Evolutionary conservation across 2,888 invertebrate species (phyloP), one percentile per base, ranked within the genome.

Genomic region (Andrena bicolor): DNA sequence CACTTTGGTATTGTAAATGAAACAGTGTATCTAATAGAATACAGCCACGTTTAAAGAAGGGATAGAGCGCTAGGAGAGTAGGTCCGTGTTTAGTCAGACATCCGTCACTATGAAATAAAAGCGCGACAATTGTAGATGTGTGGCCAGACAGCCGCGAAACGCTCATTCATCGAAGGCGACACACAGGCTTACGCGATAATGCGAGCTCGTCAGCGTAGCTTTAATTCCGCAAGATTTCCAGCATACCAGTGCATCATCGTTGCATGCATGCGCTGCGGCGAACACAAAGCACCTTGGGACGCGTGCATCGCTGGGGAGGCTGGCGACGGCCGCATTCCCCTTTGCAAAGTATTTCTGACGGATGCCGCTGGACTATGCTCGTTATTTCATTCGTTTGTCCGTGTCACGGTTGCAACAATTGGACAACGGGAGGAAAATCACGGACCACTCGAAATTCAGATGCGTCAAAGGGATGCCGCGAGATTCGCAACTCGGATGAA

Each of bases 151-250:
- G 61, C 3, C n/a, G 53, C 23, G 26, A 68, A 26, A 63, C 23
- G 56, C 6, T n/a, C 63, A 80, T 80, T 80, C 80, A 63, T 80
- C 53, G 80, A 48, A 35, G 56, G 49, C 61, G 66, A 80, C 65
- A 61, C 65, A 61, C 23, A 6, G 51, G 53, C 48, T 64, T 16
- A 26, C 41, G 32, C 56, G 76, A 64, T 79, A 79, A 79, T 41
- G 23, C 35, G 23, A 49, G 72, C 61, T 26, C 66, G 80, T 81
- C 81, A 49, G 28, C 30, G 68, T 60, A n/a, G 81, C 70, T 74
- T 82, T 81, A 81, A 81, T 81, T 60, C 82, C 70, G 26, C 74
- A 65, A 74, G 74, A 81, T 70, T 74, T 81, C 65, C 82, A 53
- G 41, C 74, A 48, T 68, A 51, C 66, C 48, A 28, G 26, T 35